phyloP scores from a whole-genome alignment of 2,113 vertebrate species.

The Phylloscopus trochilus region DNA sequence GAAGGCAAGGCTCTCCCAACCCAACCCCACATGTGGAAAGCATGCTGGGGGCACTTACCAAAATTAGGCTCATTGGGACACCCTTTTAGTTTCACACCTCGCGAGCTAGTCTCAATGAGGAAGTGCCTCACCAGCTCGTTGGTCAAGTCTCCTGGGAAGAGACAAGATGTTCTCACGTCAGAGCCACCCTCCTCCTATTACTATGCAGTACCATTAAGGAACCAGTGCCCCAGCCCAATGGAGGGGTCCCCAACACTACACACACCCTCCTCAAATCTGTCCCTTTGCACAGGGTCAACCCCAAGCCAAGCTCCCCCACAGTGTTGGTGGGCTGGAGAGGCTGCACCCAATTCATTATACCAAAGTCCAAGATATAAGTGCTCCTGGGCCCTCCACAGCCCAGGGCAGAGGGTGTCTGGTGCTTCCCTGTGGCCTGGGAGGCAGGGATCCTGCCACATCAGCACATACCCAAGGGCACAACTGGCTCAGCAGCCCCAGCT shows the following conservation, averaged over 20 bases:
- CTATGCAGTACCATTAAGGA: not conserved
- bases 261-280: not conserved
- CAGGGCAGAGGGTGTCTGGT: not conserved
- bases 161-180: not conserved
- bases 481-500: not conserved
- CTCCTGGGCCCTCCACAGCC: not conserved
- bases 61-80: constrained; percentile 97
- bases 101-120: constrained; percentile 94
- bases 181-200: not conserved
- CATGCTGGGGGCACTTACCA: constrained; percentile 62
- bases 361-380: not conserved
- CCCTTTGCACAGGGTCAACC: not conserved
- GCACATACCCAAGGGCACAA: not conserved
- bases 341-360: not conserved
- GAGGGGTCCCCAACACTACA: not conserved
- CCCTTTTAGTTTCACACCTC: constrained; percentile 97
- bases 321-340: not conserved
- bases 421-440: not conserved
- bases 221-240: not conserved
- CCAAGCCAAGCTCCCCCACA: not conserved
- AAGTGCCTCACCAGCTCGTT: constrained; percentile 97
- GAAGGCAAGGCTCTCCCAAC: not conserved
- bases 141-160: constrained; percentile 81
- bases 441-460: not conserved
- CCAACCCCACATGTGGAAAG: accelerated